Percentiles rank a stretch among this genome's conserved stretches.
These are phyloP conservation scores for Rana temporaria DNA, from an alignment of 2,113 vertebrate species.

Conservation along the genomic window DNA sequence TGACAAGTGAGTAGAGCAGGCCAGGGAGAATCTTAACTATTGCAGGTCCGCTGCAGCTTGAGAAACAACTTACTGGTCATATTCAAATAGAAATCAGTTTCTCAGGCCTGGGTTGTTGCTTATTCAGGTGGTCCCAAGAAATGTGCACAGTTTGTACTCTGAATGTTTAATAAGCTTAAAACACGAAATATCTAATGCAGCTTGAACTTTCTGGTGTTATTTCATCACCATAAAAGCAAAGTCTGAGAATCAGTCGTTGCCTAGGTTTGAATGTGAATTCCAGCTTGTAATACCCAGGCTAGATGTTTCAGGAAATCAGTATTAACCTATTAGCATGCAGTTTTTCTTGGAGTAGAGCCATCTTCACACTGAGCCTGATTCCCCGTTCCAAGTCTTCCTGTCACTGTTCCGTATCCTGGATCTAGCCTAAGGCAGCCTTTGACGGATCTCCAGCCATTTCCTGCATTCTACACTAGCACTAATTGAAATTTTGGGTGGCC, in stretches of 20 bases:
- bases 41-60: conserved; percentile 34
- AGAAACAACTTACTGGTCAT: conserved; percentile 53
- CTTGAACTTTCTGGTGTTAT: conserved; percentile 70
- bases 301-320: conserved; percentile 73
- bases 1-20: too few relatives aligned
- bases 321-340: conserved; percentile 72
- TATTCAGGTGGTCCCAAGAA: conserved; percentile 72
- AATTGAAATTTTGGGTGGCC: conserved; percentile 99
- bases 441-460: conserved; percentile 86
- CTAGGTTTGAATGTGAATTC: conserved; percentile 70
- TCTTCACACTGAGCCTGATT: conserved; percentile 72
- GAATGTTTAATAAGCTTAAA: conserved; percentile 70
- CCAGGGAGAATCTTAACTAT: conserved; percentile 5
- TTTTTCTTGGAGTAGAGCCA: conserved; percentile 82
- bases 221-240: conserved; percentile 68
- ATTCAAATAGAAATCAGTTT: conserved; percentile 59
- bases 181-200: conserved; percentile 68
- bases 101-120: conserved; percentile 61
- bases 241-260: conserved; percentile 66
- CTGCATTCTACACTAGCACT: conserved; percentile 91
- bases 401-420: conserved; percentile 76
- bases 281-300: conserved; percentile 73
- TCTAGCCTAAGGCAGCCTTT: conserved; percentile 79
- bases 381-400: conserved; percentile 74
- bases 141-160: conserved; percentile 67